Conservation (phyloP, 2,797 vertebrate genomes). For the Pelodytes ibericus region DNA sequence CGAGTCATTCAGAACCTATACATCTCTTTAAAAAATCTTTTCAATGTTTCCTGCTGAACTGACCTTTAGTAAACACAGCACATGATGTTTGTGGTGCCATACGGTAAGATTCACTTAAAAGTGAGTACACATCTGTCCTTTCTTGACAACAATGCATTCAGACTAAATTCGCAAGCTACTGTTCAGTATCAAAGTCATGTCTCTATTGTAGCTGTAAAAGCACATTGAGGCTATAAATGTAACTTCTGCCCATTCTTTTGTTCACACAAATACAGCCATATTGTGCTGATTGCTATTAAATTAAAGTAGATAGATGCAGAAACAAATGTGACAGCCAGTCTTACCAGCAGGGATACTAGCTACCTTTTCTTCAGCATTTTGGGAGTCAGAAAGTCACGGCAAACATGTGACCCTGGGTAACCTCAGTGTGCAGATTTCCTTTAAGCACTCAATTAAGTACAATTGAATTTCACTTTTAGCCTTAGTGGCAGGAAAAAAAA, state of each 20-base stretch:
- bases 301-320: conserved; percentile 85
- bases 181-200: conserved; percentile 77
- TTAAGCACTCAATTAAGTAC: conserved; percentile 91
- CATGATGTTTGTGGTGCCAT: conserved; percentile 44
- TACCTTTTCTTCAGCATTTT: conserved; percentile 83
- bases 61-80: not conserved
- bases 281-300: conserved; percentile 91
- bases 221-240: conserved; percentile 74
- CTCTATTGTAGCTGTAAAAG: conserved; percentile 79
- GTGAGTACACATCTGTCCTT: conserved; percentile 79
- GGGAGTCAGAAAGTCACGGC: conserved; percentile 89
- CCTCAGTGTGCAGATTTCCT: conserved; percentile 75
- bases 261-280: conserved; percentile 82
- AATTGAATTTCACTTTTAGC: conserved; percentile 87
- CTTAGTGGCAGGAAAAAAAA: conserved; percentile 79
- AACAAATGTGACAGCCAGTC: conserved; percentile 79
- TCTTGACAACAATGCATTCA: conserved; percentile 87
- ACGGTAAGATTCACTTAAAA: conserved; percentile 70
- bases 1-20: too few species aligned
- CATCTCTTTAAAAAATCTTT: not conserved
- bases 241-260: conserved; percentile 82
- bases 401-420: conserved; percentile 87
- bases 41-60: not conserved
- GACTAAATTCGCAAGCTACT: conserved; percentile 81
- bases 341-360: conserved; percentile 79